Base-by-base conservation (phyloP, 1,140 invertebrate species). In the Lutraria rhynchaena region DNA sequence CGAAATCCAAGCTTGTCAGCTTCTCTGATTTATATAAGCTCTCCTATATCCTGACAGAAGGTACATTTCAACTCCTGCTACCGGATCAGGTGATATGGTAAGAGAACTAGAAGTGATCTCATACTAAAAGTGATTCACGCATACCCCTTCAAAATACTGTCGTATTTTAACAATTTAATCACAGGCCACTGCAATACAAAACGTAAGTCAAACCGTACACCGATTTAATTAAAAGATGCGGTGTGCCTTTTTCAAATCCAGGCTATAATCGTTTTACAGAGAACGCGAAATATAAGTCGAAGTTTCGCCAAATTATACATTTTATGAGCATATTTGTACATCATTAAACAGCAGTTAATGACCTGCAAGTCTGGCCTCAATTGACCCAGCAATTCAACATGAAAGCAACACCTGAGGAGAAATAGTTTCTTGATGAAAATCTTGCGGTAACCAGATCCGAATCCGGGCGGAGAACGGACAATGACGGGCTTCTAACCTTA, bases 271-370 rank as follows among this genome's bases (percentile, higher is more conserved):
- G 27, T 51, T 31, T 67, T 4, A 49, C 22, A 7, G 41, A 29
- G n/a, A 67, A 7, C 46, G 41, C 33, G 63, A 67, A 67, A 49
- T 41, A 22, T 31, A 49, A 67, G 44, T 11, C 44, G 7, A 49
- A 67, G 22, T 67, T 41, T 49, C 41, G 24, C 29, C 9, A 46
- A 58, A 75, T 60, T 44, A 44, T 60, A 35, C 37, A 60, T 44
- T 76, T 77, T 77, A 77, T 29, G 75, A 77, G 63, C 75, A 77
- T 77, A 77, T 77, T 80, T 80, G 76, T 69, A 37, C 61, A 70
- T 69, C 76, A 57, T 80, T 80, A 80, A 80, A 80, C 35, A 29
- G 55, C 51, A 69, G 76, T 69, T 70, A 69, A 80, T 69, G 53
- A 57, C 63, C 46, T 44, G 63, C 44, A 31, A 80, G 19, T 29